phyloP scores from a whole-genome alignment of 2,888 invertebrate species.

The Elegia similella region DNA sequence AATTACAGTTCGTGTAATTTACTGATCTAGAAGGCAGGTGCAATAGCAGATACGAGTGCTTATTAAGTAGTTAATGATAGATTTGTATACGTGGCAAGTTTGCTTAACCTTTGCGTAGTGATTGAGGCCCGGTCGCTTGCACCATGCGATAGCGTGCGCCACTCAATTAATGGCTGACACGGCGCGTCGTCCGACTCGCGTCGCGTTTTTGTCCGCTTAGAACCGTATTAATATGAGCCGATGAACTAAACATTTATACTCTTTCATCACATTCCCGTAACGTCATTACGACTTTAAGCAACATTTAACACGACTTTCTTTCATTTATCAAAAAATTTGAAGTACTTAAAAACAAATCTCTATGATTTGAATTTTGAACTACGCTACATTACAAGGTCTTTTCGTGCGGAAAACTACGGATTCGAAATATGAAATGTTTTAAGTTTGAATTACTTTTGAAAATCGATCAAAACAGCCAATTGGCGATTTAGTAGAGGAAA shows the following conservation, averaged over 20 bases:
- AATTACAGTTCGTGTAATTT: conserved; percentile 17
- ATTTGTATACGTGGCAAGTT: conserved; percentile 35
- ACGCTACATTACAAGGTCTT: conserved; percentile 15
- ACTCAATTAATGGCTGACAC: conserved; percentile 73
- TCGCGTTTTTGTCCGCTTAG: conserved; percentile 68
- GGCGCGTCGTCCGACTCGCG: conserved; percentile 55
- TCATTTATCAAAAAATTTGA: not conserved
- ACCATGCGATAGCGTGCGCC: conserved; percentile 69
- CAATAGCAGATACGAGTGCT: not conserved
- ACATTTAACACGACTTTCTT: conserved; percentile 6
- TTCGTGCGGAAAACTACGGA: conserved; percentile 7
- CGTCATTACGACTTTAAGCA: conserved; percentile 23
- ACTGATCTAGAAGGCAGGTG: conserved; percentile 4
- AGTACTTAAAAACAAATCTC: not conserved
- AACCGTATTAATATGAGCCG: conserved; percentile 65
- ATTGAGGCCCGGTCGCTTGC: conserved; percentile 46
- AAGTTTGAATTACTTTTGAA: conserved; percentile 4
- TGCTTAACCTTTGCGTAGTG: conserved; percentile 55
- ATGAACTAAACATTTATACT: conserved; percentile 58
- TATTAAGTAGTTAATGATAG: conserved; percentile 5
- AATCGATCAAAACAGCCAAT: too few relatives aligned
- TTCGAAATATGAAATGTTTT: not conserved
- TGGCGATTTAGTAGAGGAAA: too few relatives aligned
- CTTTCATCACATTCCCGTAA: conserved; percentile 44
- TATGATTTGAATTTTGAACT: not conserved